Conservation (phyloP, 2,797 vertebrate genomes). For the Squalus acanthias region DNA sequence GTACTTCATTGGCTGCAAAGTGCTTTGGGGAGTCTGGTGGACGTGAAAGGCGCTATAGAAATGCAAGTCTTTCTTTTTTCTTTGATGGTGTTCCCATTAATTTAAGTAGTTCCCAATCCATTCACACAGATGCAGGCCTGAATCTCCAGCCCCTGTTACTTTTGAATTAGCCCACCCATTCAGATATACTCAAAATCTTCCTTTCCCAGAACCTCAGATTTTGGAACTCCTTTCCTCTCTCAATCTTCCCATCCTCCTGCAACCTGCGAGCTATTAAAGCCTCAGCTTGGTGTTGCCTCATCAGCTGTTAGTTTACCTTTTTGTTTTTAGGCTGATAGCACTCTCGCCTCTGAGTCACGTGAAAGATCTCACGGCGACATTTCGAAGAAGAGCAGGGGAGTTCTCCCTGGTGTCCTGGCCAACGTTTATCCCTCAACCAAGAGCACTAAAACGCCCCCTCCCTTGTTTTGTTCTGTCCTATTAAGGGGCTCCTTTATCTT, state of each 20-base stretch:
- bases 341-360: neutral
- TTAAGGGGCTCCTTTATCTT: neutral
- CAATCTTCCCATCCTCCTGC: neutral
- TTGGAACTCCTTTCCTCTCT: neutral
- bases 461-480: neutral
- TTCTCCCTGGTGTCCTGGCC: neutral
- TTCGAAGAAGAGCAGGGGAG: neutral
- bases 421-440: neutral
- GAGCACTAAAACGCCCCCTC: no score
- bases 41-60: no score
- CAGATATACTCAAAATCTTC: neutral
- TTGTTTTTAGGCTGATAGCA: neutral
- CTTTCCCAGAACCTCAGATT: neutral
- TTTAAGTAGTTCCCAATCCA: neutral
- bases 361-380: neutral
- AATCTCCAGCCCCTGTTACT: neutral
- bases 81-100: no score
- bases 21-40: no score
- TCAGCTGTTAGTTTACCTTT: neutral
- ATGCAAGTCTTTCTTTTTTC: no score
- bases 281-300: neutral
- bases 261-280: neutral
- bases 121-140: neutral
- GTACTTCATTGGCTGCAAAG: no score
- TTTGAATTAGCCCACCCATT: neutral